phyloP scores from a whole-genome alignment of 2,888 invertebrate species.

The Epistrophe grossulariae region DNA sequence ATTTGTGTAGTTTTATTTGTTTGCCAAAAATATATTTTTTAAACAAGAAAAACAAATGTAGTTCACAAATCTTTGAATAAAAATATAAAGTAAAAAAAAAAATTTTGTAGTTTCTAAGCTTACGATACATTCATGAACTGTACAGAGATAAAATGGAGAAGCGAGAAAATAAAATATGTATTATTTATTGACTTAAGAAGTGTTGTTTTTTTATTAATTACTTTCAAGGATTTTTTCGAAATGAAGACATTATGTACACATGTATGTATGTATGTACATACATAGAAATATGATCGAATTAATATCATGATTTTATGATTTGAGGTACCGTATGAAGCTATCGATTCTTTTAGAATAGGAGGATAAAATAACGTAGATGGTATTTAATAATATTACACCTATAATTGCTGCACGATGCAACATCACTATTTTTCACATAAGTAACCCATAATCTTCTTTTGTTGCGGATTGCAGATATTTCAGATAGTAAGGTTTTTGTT shows the following conservation, averaged over 20 bases:
- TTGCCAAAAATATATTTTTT: constrained; percentile 47
- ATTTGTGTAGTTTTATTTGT: constrained; percentile 24
- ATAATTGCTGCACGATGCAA: no score
- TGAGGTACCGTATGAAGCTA: no score
- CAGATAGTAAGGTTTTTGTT: no score
- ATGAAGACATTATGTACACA: neutral
- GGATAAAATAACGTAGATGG: no score
- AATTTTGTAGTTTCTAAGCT: constrained; percentile 60
- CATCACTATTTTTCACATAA: no score
- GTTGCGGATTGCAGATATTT: no score
- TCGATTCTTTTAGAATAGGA: no score
- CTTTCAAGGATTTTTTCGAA: neutral
- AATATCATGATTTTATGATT: no score
- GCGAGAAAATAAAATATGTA: constrained; percentile 55
- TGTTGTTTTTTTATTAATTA: constrained; percentile 1
- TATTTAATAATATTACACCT: no score
- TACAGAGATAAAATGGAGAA: constrained; percentile 48
- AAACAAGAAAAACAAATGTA: constrained; percentile 6
- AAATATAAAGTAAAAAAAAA: constrained; percentile 13
- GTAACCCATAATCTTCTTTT: no score
- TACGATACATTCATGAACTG: constrained; percentile 57
- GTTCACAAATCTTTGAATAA: constrained; percentile 56
- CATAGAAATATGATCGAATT: no score
- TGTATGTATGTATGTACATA: no score
- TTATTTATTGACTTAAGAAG: constrained; percentile 55